phyloP scores from a whole-genome alignment of 2,113 vertebrate genomes.

The Microcebus lehilahytsara region DNA sequence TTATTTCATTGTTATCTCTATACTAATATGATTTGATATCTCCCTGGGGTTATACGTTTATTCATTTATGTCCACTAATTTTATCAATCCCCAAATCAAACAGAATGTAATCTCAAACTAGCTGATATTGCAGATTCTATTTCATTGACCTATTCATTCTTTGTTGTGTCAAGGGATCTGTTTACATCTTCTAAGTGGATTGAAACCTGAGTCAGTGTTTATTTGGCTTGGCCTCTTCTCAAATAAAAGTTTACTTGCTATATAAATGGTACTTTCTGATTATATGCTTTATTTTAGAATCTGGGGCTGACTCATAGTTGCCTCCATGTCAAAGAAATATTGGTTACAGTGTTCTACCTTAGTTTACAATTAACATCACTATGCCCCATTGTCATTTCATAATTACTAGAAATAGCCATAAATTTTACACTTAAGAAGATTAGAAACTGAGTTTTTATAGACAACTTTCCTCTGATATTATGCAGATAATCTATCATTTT shows the following conservation, averaged over 20 bases:
- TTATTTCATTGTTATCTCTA: background rate
- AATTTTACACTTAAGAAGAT: background rate
- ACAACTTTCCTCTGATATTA: background rate
- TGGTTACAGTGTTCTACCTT: background rate
- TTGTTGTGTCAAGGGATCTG: background rate
- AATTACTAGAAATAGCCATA: background rate
- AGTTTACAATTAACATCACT: background rate
- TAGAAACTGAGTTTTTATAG: background rate
- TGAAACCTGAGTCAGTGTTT: background rate
- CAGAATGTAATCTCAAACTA: background rate
- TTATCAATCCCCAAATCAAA: background rate
- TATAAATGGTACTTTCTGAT: background rate
- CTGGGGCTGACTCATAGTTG: background rate
- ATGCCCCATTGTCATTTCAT: background rate
- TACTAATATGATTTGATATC: background rate
- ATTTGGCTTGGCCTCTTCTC: background rate
- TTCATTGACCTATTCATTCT: background rate
- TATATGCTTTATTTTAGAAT: background rate
- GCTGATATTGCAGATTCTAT: background rate
- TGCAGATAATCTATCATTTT: background rate
- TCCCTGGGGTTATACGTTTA: background rate
- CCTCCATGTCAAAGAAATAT: background rate
- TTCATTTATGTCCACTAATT: conserved; percentile 21
- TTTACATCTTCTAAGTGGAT: background rate
- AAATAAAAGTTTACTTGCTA: background rate